Evolutionary conservation across 2,888 invertebrate species (phyloP), one percentile per base, ranked within the genome.

Genomic region (Mythimna albipuncta): DNA sequence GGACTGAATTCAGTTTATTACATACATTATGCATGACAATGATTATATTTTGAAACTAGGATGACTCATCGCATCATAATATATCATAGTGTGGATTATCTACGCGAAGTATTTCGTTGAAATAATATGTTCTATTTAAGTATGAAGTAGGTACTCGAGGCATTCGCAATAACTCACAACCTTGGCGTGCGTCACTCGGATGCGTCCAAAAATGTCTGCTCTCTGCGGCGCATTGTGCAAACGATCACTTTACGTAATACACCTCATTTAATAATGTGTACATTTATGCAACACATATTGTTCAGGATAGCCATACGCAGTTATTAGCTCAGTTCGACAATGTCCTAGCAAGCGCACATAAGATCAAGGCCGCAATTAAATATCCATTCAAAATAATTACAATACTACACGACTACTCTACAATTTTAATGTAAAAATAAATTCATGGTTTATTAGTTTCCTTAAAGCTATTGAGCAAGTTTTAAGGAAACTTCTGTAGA

Each of bases 1-100:
- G 80, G 52, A 77, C 75, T 75, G 79, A 79, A 81, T 77, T 85
- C 81, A 77, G 77, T 79, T 61, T 84, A 86, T 87, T 80, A 76
- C 69, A 64, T 89, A 85, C 82, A 87, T 88, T 84, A 87, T 81
- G 80, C 85, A 86, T 89, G 84, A 85, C 75, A 41, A 71, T 64
- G 65, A 47, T 69, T 69, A 58, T 83, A 65, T 80, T 81, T 84
- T 67, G 67, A 70, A 81, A 73, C 54, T 44, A 63, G 47, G 35
- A 63, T 68, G 81, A 81, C 52, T 84, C 81, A 81, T 32, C 64
- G 58, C 63, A 50, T 64, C 55, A 47, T 64, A 68, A 57, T 67
- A 57, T 64, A 47, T 44, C 58, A 54, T 21, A 63, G 19, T 38
- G 26, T 64, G 47, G 41, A 58, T 83, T 44, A 64, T 57, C 47